Conservation (phyloP, 2,113 vertebrate species). For the Alouatta palliata region DNA sequence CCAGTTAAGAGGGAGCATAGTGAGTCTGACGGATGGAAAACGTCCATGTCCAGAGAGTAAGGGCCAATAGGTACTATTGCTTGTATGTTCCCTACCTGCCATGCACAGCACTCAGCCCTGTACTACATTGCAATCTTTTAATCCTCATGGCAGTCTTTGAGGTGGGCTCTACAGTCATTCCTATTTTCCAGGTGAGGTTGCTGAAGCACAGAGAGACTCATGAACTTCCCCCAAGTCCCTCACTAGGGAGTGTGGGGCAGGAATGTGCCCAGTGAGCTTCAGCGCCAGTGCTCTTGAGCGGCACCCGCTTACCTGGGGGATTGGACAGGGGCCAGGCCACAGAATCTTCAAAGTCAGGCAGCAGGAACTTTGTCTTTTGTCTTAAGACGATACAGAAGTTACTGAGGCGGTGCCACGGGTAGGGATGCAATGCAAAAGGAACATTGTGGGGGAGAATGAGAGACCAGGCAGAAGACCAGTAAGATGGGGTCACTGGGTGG, state of each 20-base stretch:
- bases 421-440: not conserved
- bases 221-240: rapidly evolving
- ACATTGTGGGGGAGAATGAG: too few relatives aligned
- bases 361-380: too few relatives aligned
- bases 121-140: rapidly evolving
- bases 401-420: rapidly evolving
- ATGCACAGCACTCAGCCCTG: not conserved
- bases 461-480: not conserved
- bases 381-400: rapidly evolving
- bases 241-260: too few relatives aligned
- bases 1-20: not conserved
- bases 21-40: not conserved
- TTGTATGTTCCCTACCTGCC: not conserved
- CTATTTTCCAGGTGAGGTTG: too few relatives aligned
- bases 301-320: rapidly evolving
- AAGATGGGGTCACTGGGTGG: not conserved
- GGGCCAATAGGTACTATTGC: rapidly evolving
- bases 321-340: rapidly evolving
- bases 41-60: not conserved
- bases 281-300: rapidly evolving
- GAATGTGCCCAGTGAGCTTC: rapidly evolving
- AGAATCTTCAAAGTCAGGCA: not conserved
- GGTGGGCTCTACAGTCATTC: too few relatives aligned
- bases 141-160: rapidly evolving
- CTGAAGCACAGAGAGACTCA: not conserved